These are phyloP conservation scores for Madoqua kirkii DNA, from an alignment of 2,113 vertebrate species.

Conservation along the genomic window DNA sequence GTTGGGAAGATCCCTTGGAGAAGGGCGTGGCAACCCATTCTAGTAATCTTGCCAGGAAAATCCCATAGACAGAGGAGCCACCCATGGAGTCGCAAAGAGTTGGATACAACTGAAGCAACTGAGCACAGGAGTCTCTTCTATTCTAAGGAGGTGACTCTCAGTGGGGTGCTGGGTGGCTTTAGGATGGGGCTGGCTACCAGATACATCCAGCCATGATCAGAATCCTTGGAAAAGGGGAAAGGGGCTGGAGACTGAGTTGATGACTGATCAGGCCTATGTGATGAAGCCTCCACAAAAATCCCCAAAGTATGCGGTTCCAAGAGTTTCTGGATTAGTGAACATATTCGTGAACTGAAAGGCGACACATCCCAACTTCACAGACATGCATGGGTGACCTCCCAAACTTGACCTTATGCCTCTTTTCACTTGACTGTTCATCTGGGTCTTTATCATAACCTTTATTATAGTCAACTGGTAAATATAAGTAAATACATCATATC, in stretches of 20 bases:
- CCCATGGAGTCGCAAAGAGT: background rate
- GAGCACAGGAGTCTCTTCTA: background rate
- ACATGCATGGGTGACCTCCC: background rate
- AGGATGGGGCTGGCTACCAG: background rate
- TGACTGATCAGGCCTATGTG: background rate
- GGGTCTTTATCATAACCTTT: background rate
- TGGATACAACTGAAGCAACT: background rate
- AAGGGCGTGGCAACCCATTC: background rate
- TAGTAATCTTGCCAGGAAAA: background rate
- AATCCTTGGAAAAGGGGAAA: background rate
- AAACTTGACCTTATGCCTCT: background rate
- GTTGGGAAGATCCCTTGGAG: background rate
- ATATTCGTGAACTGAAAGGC: background rate
- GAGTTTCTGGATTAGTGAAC: background rate
- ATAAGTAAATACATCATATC: background rate
- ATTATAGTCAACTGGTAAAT: background rate
- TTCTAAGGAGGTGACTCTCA: background rate
- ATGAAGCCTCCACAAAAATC: background rate
- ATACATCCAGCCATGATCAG: background rate
- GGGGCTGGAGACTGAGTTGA: background rate
- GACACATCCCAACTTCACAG: background rate
- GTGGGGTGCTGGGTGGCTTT: background rate
- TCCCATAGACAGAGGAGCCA: background rate
- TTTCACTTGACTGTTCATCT: background rate
- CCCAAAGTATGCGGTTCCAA: background rate